Percentiles rank a stretch among this genome's conserved stretches.
These are phyloP conservation scores for Iphiclides podalirius DNA, from an alignment of 2,888 invertebrate species.

Conservation along the genomic window DNA sequence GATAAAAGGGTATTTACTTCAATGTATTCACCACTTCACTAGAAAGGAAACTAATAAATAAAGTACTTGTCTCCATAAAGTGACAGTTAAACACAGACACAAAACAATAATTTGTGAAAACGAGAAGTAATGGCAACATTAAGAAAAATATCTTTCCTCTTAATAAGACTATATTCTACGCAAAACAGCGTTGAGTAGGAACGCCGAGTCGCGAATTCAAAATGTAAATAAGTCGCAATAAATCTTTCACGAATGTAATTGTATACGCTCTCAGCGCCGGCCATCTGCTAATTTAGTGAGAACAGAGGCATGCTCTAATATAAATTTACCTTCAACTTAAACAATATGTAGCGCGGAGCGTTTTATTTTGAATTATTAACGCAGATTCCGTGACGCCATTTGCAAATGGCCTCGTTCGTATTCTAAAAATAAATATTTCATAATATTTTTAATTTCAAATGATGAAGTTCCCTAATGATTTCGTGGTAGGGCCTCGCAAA, in stretches of 20 bases:
- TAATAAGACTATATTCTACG: too few species aligned
- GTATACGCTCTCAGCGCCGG: slow-evolving; percentile 32
- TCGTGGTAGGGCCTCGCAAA: too few species aligned
- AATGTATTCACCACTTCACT: too few species aligned
- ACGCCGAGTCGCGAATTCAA: background rate
- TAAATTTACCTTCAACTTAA: slow-evolving; percentile 34
- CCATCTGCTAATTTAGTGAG: slow-evolving; percentile 63
- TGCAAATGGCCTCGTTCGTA: slow-evolving; percentile 9
- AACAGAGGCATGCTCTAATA: slow-evolving; percentile 38
- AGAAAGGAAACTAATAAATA: too few species aligned
- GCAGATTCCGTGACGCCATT: slow-evolving; percentile 7
- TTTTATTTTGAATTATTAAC: slow-evolving; percentile 6
- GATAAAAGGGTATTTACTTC: too few species aligned
- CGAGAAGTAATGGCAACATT: too few species aligned
- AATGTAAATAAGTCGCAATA: slow-evolving; percentile 51
- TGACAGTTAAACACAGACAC: too few species aligned
- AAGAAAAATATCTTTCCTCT: too few species aligned
- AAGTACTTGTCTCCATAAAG: too few species aligned
- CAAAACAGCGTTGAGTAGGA: background rate
- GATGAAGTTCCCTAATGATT: too few species aligned
- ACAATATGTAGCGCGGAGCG: slow-evolving; percentile 23
- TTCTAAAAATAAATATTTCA: background rate
- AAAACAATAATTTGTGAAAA: too few species aligned
- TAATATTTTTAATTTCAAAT: background rate
- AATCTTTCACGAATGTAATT: slow-evolving; percentile 48